These are phyloP conservation scores for Oligia latruncula DNA, from an alignment of 2,888 invertebrate genomes.

Conservation along the genomic window DNA sequence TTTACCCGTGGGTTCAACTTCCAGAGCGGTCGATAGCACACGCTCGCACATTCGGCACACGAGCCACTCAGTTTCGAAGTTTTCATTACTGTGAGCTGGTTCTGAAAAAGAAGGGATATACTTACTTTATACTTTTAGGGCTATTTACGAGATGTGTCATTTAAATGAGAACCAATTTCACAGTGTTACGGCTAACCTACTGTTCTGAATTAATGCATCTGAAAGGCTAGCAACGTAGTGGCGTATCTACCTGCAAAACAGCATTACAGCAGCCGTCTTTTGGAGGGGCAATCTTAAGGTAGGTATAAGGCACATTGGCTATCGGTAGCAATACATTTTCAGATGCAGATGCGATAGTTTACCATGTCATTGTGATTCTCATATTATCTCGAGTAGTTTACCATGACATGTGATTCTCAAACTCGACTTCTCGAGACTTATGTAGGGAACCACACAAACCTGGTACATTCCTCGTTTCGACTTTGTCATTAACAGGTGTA, in stretches of 20 bases:
- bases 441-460: slow-evolving; percentile 25
- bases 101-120: slow-evolving; percentile 64
- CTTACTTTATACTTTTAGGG: background rate
- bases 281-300: background rate
- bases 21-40: slow-evolving; percentile 84
- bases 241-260: background rate
- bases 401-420: background rate
- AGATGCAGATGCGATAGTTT: background rate
- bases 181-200: background rate
- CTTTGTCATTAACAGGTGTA: slow-evolving; percentile 48
- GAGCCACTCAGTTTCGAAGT: slow-evolving; percentile 84
- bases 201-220: background rate
- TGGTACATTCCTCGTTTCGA: slow-evolving; percentile 53
- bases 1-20: slow-evolving; percentile 83
- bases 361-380: background rate
- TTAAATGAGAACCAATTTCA: background rate
- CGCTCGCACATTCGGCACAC: slow-evolving; percentile 84
- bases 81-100: slow-evolving; percentile 68
- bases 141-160: background rate
- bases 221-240: background rate
- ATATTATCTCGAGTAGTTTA: background rate
- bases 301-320: background rate
- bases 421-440: background rate
- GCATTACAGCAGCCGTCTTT: background rate
- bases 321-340: background rate